phyloP scores from a whole-genome alignment of 2,113 vertebrate species.

The Lagopus leucura region DNA sequence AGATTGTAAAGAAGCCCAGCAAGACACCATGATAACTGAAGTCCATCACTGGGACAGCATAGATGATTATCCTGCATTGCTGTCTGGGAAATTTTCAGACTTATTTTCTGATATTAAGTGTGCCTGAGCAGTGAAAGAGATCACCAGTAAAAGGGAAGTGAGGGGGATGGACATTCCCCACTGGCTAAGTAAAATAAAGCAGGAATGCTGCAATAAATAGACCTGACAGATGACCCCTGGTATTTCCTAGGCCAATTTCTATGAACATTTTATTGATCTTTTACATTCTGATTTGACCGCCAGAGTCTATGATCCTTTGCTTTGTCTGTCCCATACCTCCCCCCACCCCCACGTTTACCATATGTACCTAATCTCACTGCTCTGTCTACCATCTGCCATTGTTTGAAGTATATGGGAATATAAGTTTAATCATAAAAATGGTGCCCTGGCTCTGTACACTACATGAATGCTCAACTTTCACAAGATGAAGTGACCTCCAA shows the following conservation, averaged over 20 bases:
- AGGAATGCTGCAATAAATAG: constrained; percentile 44
- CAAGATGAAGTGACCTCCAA: constrained; percentile 62
- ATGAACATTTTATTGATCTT: constrained; percentile 52
- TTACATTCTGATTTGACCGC: constrained; percentile 47
- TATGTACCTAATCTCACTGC: constrained; percentile 52
- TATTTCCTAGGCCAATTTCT: constrained; percentile 56
- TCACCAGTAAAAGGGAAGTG: background rate
- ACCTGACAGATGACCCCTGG: constrained; percentile 57
- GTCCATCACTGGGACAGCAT: background rate
- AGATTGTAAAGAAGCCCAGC: background rate
- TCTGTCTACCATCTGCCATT: constrained; percentile 59
- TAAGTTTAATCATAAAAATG: constrained; percentile 53
- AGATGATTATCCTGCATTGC: background rate
- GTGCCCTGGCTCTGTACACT: constrained; percentile 1
- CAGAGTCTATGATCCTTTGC: constrained; percentile 44
- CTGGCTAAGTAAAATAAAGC: constrained; percentile 32
- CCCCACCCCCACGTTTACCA: constrained; percentile 30
- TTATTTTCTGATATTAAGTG: background rate
- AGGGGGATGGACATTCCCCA: background rate
- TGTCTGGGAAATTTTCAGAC: background rate
- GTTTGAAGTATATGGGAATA: constrained; percentile 42
- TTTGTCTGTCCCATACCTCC: constrained; percentile 25
- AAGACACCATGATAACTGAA: background rate
- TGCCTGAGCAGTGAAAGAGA: constrained; percentile 18
- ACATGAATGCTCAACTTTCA: background rate